phyloP scores from a whole-genome alignment of 2,113 vertebrate species.

The Poecile atricapillus region DNA sequence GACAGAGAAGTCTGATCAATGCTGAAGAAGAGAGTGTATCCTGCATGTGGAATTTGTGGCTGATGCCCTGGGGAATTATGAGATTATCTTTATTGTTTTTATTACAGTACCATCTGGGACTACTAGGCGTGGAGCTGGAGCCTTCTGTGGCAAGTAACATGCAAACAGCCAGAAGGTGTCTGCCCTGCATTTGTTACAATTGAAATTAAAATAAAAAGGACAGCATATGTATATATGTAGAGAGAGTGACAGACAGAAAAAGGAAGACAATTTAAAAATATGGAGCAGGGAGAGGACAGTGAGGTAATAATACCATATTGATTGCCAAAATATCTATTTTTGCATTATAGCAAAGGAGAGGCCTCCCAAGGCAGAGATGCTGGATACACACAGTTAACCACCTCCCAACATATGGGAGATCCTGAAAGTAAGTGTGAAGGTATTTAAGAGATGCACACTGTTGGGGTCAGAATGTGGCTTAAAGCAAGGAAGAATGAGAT shows the following conservation, averaged over 20 bases:
- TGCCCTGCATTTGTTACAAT: not conserved
- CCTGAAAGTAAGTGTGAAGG: not conserved
- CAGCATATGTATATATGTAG: not conserved
- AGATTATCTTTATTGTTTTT: not conserved
- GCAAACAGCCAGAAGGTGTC: not conserved
- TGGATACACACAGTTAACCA: not conserved
- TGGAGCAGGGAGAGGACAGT: not conserved
- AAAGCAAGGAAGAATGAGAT: not conserved
- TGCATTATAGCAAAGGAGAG: not conserved
- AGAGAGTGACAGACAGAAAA: not conserved
- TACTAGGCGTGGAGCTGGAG: not conserved
- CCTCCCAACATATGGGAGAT: not conserved
- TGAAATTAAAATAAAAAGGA: not conserved
- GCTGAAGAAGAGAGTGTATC: not conserved
- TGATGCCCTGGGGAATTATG: not conserved
- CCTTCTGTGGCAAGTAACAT: not conserved
- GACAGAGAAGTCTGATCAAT: not conserved
- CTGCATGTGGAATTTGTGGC: not conserved
- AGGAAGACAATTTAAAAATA: accelerated
- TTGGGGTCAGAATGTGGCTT: not conserved
- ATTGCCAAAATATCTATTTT: not conserved
- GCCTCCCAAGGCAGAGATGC: not conserved
- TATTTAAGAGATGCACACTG: not conserved
- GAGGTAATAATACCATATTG: accelerated
- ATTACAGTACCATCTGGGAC: not conserved